Evolutionary conservation across 1,140 invertebrate genomes (phyloP), one percentile per base, ranked within the genome.

Genomic region (Palaemon carinicauda): DNA sequence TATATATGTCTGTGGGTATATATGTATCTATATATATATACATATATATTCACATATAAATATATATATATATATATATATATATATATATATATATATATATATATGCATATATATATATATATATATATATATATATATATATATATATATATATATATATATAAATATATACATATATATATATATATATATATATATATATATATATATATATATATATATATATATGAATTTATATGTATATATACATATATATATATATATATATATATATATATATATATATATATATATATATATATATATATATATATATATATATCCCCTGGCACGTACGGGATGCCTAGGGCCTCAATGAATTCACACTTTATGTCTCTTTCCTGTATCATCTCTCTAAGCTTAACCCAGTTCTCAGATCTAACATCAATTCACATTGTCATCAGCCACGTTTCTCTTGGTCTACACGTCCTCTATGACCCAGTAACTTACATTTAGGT

Each of bases 171-270:
- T n/a, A n/a, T n/a, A n/a, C n/a, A n/a, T n/a, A n/a, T n/a, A n/a
- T n/a, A n/a, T n/a, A n/a, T n/a, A n/a, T n/a, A n/a, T 65, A 65
- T 65, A 65, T 65, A 65, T 65, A 65, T 65, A 65, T 65, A 65
- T 65, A 21, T 65, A 21, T 65, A 14, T 65, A 14, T 65, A 1
- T 69, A 7, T 24, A 0, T 17, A 9, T 50, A 5, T 5, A 12
- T 50, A n/a, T 74, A n/a, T 74, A 3, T 50, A 17, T 74, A 17
- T 50, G 14, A 33, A 17, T 74, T 5, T 74, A 24, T 73, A 1
- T 73, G 69, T 31, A 19, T 27, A 80, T n/a, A n/a, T n/a, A n/a
- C n/a, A n/a, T n/a, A n/a, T n/a, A n/a, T n/a, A n/a, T 65, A 65
- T 65, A 65, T 65, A 65, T 65, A 65, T 65, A 65, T 65, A 65